Base-by-base conservation (phyloP, 2,797 vertebrate species). In the Coreius guichenoti region DNA sequence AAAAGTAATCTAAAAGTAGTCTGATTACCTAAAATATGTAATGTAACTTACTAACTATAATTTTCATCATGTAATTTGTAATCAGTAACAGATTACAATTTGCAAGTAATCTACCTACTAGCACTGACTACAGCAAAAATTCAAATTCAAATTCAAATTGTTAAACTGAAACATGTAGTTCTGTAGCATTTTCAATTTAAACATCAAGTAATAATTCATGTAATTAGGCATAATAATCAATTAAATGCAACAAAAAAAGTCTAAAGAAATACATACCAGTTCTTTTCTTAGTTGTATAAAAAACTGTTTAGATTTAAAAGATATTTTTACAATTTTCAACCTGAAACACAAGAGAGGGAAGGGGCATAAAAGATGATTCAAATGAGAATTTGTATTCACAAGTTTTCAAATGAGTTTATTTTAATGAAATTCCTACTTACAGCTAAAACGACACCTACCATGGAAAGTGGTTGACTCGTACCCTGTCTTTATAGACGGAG, bases 311-410 rank as follows among this genome's bases (percentile, higher is more conserved):
- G 97, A 99, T 90, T 99, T 99, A 93, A 99, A 99, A 90, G 98
- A 99, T 94, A 99, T 99, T 95, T 99, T 99, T 92, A 99, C 96
- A 89, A 99, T 99, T 96, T 99, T 99, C 95, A 98, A 97, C 98
- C 98, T 99, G 92, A 58, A 78, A 72, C 65, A 33, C 91, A 93
- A 93, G 91, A 86, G 0, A 83, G 43, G 54, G 73, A 74, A 77
- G 3, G 13, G 6, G 12, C 4, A 72, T 36, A 29, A 31, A 69
- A 21, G 4, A 78, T 6, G 47, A n/a, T 21, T 63, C 47, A 29
- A 33, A 65, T 4, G 16, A 68, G 49, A 51, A 84, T 11, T 23
- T 63, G 16, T 13, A 43, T 61, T 29, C 17, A 36, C 21, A 80
- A 11, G 5, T n/a, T 14, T 58, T 80, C 58, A 21, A 17, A 13